These are phyloP conservation scores for Chesias legatella DNA, from an alignment of 2,888 invertebrate species.

Conservation along the genomic window DNA sequence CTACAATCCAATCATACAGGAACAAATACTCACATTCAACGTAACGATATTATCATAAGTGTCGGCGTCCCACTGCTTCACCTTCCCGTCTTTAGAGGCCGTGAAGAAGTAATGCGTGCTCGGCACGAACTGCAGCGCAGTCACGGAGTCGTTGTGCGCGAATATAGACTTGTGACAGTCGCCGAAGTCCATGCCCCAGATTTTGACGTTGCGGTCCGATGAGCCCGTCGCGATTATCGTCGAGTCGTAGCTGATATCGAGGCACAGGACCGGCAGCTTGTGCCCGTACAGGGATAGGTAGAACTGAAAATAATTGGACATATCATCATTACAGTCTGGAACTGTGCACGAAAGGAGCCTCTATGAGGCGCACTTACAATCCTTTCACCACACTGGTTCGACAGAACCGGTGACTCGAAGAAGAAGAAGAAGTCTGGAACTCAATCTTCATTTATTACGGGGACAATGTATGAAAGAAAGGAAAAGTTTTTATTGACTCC, in stretches of 20 bases:
- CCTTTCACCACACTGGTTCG: too few species aligned
- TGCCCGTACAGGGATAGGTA: conserved; percentile 97
- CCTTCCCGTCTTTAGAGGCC: conserved; percentile 94
- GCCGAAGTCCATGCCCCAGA: conserved; percentile 99
- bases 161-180: conserved; percentile 97
- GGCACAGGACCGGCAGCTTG: conserved; percentile 93
- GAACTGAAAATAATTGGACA: conserved; percentile 81
- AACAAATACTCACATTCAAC: conserved; percentile 82
- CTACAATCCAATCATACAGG: too few species aligned
- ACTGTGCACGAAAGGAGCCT: too few species aligned
- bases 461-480: too few species aligned
- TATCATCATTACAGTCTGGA: background rate
- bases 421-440: too few species aligned
- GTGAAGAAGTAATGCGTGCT: conserved; percentile 96
- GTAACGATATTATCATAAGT: conserved; percentile 94
- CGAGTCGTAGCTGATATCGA: conserved; percentile 96
- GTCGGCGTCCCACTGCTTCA: conserved; percentile 99
- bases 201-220: conserved; percentile 96
- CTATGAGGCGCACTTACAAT: too few species aligned
- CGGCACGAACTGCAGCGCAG: conserved; percentile 92
- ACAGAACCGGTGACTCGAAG: too few species aligned
- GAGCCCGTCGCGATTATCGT: conserved; percentile 95
- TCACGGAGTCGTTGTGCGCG: conserved; percentile 97
- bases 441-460: too few species aligned
- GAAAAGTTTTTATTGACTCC: too few species aligned